Percentiles rank a stretch among this genome's conserved stretches.
Conservation (phyloP, 1,140 invertebrate species). For the Drosophila tani region DNA sequence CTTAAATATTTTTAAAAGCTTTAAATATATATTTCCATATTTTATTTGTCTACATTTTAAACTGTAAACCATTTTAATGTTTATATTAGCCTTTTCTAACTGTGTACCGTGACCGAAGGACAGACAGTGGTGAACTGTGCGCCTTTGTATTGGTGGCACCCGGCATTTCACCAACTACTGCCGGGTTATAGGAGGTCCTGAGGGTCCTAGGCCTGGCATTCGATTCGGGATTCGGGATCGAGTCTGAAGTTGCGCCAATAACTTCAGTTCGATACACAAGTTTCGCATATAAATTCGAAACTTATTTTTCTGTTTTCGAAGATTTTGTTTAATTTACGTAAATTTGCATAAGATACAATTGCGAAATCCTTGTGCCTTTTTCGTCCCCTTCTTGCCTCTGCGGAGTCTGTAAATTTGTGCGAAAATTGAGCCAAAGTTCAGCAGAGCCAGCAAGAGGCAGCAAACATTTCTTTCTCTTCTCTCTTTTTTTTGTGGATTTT, state of each 20-base stretch:
- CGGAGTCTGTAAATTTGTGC: slow-evolving; percentile 77
- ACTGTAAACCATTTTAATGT: too few relatives aligned
- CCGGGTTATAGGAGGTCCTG: slow-evolving; percentile 31
- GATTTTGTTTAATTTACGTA: slow-evolving; percentile 83
- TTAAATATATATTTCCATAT: too few relatives aligned
- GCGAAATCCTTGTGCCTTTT: slow-evolving; percentile 15
- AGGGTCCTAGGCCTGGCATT: slow-evolving; percentile 41
- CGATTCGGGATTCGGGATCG: slow-evolving; percentile 15
- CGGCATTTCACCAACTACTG: slow-evolving; percentile 52
- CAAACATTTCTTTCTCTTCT: slow-evolving; percentile 26
- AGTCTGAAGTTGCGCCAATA: slow-evolving; percentile 54
- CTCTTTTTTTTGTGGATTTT: slow-evolving; percentile 56
- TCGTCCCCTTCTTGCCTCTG: not conserved
- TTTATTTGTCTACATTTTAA: not conserved
- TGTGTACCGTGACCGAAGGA: slow-evolving; percentile 1
- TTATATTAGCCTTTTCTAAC: not conserved
- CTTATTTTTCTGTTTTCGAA: slow-evolving; percentile 81
- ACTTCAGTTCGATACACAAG: slow-evolving; percentile 76
- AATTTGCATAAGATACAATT: slow-evolving; percentile 84
- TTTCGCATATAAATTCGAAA: slow-evolving; percentile 68
- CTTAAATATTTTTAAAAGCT: too few relatives aligned
- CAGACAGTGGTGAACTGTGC: slow-evolving; percentile 14
- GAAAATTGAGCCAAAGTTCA: slow-evolving; percentile 81
- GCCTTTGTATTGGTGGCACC: slow-evolving; percentile 19
- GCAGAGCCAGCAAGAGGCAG: slow-evolving; percentile 28